Base-by-base conservation (phyloP, 2,113 vertebrate species). In the Mellivora capensis region DNA sequence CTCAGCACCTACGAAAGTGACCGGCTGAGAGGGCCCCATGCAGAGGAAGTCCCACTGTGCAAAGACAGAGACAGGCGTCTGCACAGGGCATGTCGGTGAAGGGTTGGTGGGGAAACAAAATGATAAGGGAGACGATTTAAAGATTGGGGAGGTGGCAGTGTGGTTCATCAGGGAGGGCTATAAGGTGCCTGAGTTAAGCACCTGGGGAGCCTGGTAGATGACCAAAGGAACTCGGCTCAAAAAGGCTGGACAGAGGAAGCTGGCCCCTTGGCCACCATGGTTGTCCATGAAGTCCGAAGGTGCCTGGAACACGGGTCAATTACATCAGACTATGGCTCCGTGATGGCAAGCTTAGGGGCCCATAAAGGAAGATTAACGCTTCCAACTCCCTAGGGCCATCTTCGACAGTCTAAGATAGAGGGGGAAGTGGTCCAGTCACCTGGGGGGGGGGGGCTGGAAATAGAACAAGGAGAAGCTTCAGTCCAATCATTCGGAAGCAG, bases 141-240 rank as follows among this genome's bases (percentile, higher is more conserved):
- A 57, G 37, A 67, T 0, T 27, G 29, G 13, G 21, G 11, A 29
- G 4, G 9, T 5, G 25, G n/a, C n/a, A 4, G 21, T 0, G 1
- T 42, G 39, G 42, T 34, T 59, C 49, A n/a, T 39, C 2, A 2
- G 39, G 34, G 74, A 8, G 80, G 39, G 39, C 3, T 23, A 14
- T 18, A 6, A 42, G 49, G 42, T 59, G 21, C 52, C 44, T n/a
- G 29, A 61, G 21, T 29, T 13, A 39, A 69, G 5, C 18, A 15
- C 1, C 27, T 20, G 71, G 86, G 54, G 29, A 52, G 2, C 23
- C 81, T 47, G 7, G 42, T 10, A 1, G 12, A 61, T 76, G 52
- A 29, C 62, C 57, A 18, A 62, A 84, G 57, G 71, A 37, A 17
- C 37, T 64, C 7, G 39, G 42, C 39, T 49, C 34, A n/a, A 42